Percentiles rank a stretch among this genome's conserved stretches.
Evolutionary conservation across 1,140 invertebrate species (phyloP).

Genomic region (Pemphigus obesinymphae): DNA sequence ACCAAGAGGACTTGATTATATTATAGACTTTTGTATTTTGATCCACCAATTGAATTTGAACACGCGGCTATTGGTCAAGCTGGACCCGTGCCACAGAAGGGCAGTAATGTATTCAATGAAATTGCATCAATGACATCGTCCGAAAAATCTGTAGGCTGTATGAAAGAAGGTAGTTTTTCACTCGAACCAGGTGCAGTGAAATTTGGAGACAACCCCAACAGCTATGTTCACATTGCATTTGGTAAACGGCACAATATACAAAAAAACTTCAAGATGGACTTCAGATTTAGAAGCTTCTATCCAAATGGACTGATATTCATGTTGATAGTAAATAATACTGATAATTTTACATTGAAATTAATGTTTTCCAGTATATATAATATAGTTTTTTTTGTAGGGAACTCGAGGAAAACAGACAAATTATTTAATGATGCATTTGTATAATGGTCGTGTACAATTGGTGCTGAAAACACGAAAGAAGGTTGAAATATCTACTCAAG

Average conservation of each 20-base stretch:
- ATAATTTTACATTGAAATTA: conserved; percentile 3
- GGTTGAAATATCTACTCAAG: conserved; percentile 59
- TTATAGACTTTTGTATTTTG: conserved; percentile 61
- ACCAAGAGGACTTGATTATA: conserved; percentile 28
- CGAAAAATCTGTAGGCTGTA: conserved; percentile 53
- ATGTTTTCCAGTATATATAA: conserved; percentile 1
- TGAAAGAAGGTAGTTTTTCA: conserved; percentile 66
- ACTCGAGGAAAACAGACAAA: conserved; percentile 62
- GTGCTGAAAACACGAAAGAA: conserved; percentile 63
- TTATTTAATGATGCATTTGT: conserved; percentile 66
- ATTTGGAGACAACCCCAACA: conserved; percentile 74
- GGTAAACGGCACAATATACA: conserved; percentile 59
- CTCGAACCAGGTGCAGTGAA: conserved; percentile 75
- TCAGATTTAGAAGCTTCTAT: conserved; percentile 82
- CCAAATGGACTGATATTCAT: conserved; percentile 75
- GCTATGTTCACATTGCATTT: conserved; percentile 67
- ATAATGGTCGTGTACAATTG: conserved; percentile 66
- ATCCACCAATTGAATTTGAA: conserved; percentile 61
- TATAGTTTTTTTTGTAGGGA: conserved; percentile 54
- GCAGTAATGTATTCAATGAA: neutral
- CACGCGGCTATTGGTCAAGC: conserved; percentile 67
- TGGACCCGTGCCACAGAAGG: conserved; percentile 51
- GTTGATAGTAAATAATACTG: conserved; percentile 59
- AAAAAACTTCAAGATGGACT: conserved; percentile 68
- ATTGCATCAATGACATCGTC: conserved; percentile 30